These are phyloP conservation scores for Drosophila acutilabella DNA, from an alignment of 2,888 invertebrate species.

Conservation along the genomic window DNA sequence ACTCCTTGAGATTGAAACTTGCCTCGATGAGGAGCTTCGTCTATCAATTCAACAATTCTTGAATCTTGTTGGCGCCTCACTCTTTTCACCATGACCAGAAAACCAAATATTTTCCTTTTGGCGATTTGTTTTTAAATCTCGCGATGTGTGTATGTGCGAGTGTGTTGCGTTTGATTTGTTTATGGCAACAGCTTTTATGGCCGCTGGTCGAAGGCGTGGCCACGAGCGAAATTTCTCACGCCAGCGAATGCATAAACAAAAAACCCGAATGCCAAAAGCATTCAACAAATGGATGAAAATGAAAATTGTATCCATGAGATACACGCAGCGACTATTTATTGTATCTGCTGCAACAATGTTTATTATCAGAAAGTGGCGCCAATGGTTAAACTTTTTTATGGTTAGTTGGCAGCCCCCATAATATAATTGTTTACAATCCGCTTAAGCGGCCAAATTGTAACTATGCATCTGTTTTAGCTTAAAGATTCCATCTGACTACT, in stretches of 20 bases:
- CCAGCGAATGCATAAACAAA: conserved; percentile 63
- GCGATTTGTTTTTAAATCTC: conserved; percentile 51
- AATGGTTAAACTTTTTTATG: conserved; percentile 72
- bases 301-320: conserved; percentile 36
- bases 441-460: conserved; percentile 47
- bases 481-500: conserved; percentile 8
- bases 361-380: conserved; percentile 82
- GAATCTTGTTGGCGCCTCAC: conserved; percentile 65
- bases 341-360: conserved; percentile 46
- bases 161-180: conserved; percentile 49
- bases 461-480: conserved; percentile 24
- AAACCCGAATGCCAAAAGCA: conserved; percentile 34
- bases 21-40: conserved; percentile 14
- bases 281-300: conserved; percentile 26
- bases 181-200: conserved; percentile 56
- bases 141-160: conserved; percentile 26
- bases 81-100: conserved; percentile 71
- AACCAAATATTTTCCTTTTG: conserved; percentile 70
- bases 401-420: conserved; percentile 42
- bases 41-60: conserved; percentile 32
- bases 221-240: conserved; percentile 68
- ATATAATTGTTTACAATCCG: conserved; percentile 60
- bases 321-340: conserved; percentile 11
- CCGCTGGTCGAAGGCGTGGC: conserved; percentile 62
- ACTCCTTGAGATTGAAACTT: conserved; percentile 12